A percentile compares a stretch with the other conserved stretches of the same genome.
These are phyloP conservation scores for Trissonchulus latispiculum DNA, from an alignment of 2,888 invertebrate species.

Conservation along the genomic window DNA sequence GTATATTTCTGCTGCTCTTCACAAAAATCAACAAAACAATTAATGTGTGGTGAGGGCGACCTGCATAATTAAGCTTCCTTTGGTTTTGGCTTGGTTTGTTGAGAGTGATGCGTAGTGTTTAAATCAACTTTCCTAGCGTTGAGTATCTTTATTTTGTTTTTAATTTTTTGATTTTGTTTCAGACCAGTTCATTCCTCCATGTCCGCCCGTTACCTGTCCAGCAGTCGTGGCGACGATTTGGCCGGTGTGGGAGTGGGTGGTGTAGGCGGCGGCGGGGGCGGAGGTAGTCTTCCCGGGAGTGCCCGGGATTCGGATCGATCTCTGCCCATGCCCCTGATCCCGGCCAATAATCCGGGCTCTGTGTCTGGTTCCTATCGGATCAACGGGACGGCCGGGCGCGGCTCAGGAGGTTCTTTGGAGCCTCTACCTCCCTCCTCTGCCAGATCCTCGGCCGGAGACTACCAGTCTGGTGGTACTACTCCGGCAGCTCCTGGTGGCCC, in stretches of 20 bases:
- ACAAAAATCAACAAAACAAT: no score
- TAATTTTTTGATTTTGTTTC: constrained; percentile 2
- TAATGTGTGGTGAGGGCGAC: not conserved
- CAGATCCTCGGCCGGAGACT: not conserved
- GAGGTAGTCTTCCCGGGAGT: no score
- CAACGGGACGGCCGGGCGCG: not conserved
- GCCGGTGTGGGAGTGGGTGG: no score
- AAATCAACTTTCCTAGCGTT: constrained; percentile 55
- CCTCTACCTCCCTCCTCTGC: not conserved
- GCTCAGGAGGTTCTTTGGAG: not conserved
- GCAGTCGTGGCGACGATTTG: not conserved
- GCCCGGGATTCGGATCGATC: constrained; percentile 7
- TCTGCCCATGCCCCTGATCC: constrained; percentile 17
- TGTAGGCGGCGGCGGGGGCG: no score
- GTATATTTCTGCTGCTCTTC: no score
- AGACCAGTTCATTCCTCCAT: constrained; percentile 24
- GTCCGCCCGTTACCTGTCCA: constrained; percentile 3
- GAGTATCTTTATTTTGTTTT: constrained; percentile 41
- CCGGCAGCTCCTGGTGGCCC: not conserved
- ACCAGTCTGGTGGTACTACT: not conserved
- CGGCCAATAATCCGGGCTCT: not conserved
- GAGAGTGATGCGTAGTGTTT: not conserved
- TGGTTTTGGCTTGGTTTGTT: not conserved
- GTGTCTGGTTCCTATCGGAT: not conserved
- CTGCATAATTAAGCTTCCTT: not conserved